Base-by-base conservation (phyloP, 2,797 vertebrate species). In the Borostomias antarcticus region DNA sequence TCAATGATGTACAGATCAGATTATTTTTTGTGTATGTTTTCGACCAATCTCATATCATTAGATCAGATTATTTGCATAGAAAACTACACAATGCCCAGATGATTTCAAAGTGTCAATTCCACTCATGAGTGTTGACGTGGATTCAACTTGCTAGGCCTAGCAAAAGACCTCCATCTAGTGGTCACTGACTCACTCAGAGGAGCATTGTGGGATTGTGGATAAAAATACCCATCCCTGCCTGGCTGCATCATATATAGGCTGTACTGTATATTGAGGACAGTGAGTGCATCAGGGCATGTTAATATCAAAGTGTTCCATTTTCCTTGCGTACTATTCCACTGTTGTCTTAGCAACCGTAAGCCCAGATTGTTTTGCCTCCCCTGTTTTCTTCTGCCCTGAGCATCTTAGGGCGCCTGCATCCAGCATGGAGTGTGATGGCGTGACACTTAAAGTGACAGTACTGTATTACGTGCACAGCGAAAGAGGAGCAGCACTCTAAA, bases 401-500 rank as follows among this genome's bases (percentile, higher is more conserved):
- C 75, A 78, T 74, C 81, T 66, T 58, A 58, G 57, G 68, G 78
- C 61, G 58, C 58, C 52, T 80, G 72, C 73, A 71, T 75, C 57
- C 17, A 73, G 59, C 17, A 13, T 8, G 43, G 72, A 45, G 73
- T n/a, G 77, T 63, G 58, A 25, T 40, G 75, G 71, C 69, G 6
- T 73, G 82, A n/a, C n/a, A 70, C 37, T 89, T 86, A 86, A 89
- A 87, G 86, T 69, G 84, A 86, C 83, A 89, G 75, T 66, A 82
- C 79, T 68, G 43, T 65, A 75, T 82, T 75, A 54, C 67, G 67
- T 64, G 74, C 79, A n/a, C 86, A 86, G 79, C 29, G 84, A 87
- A 86, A 88, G 81, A 80, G 74, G 84, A 83, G 83, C 85, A 88
- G 82, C 85, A 75, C 85, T 82, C 83, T 68, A 70, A 85, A 79